These are phyloP conservation scores for Chiridota heheva DNA, from an alignment of 35 echinoderm and acorn worm genomes.

Conservation along the genomic window DNA sequence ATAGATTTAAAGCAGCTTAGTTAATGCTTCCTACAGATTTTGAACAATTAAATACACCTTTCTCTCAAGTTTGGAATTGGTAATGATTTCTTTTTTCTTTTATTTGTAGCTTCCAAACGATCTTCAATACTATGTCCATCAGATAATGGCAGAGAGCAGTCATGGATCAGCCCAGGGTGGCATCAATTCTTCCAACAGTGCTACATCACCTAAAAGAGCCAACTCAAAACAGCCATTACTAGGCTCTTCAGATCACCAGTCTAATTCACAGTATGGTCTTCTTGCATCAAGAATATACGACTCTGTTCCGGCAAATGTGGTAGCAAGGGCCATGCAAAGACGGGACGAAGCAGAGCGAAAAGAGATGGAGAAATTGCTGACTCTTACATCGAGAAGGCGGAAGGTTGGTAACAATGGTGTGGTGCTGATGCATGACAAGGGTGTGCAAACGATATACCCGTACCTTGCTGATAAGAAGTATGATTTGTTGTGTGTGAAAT, in stretches of 20 bases:
- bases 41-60: background rate
- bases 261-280: slow-evolving; percentile 49
- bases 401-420: slow-evolving; percentile 34
- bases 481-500: slow-evolving; percentile 72
- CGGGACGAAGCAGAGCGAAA: slow-evolving; percentile 88
- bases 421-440: slow-evolving; percentile 82
- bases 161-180: background rate
- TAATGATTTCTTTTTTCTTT: background rate
- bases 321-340: slow-evolving; percentile 84
- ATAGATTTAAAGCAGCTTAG: too few species aligned
- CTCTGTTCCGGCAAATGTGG: slow-evolving; percentile 85
- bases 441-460: slow-evolving; percentile 68
- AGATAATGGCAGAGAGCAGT: slow-evolving; percentile 89
- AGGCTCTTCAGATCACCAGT: slow-evolving; percentile 2
- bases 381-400: slow-evolving; percentile 51
- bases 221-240: slow-evolving; percentile 70
- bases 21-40: too few species aligned
- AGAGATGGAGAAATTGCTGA: slow-evolving; percentile 83
- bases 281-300: slow-evolving; percentile 78
- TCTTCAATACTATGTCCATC: slow-evolving; percentile 96
- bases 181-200: slow-evolving; percentile 27
- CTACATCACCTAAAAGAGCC: slow-evolving; percentile 33
- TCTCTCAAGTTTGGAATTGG: background rate
- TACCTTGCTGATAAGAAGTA: slow-evolving; percentile 51
- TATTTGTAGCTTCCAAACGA: slow-evolving; percentile 89